Conservation (phyloP, 2,797 vertebrate genomes). For the Sebastes kiyomatsui region DNA sequence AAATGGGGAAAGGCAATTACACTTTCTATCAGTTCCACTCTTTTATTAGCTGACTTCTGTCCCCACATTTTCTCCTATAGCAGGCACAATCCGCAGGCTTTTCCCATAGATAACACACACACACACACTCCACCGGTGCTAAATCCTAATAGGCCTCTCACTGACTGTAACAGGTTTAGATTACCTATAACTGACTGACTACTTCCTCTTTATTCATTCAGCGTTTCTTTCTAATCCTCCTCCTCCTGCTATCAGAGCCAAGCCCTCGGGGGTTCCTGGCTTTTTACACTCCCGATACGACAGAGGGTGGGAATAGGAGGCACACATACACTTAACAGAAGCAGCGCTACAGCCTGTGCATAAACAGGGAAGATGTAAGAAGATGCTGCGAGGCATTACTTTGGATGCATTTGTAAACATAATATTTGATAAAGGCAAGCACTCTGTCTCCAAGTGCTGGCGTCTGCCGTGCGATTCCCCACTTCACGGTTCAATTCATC, state of each 20-base stretch:
- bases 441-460: neutral
- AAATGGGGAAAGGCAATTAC: slow-evolving; percentile 53
- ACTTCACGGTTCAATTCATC: slow-evolving; percentile 1
- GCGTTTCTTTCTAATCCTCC: slow-evolving; percentile 52
- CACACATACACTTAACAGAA: slow-evolving; percentile 11
- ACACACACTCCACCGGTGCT: slow-evolving; percentile 1
- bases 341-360: neutral
- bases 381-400: slow-evolving; percentile 15
- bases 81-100: slow-evolving; percentile 16
- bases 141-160: slow-evolving; percentile 47
- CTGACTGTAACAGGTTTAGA: slow-evolving; percentile 53
- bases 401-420: slow-evolving; percentile 10
- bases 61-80: slow-evolving; percentile 13
- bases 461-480: neutral
- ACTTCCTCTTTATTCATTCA: slow-evolving; percentile 59
- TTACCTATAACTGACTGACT: slow-evolving; percentile 61
- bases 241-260: slow-evolving; percentile 38
- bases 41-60: slow-evolving; percentile 41
- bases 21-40: slow-evolving; percentile 54
- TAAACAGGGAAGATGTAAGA: slow-evolving; percentile 5
- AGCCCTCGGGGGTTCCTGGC: slow-evolving; percentile 18
- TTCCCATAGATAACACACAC: slow-evolving; percentile 16
- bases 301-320: slow-evolving; percentile 19
- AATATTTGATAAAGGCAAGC: neutral
- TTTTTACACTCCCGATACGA: slow-evolving; percentile 11